Evolutionary conservation across 2,797 vertebrate species (phyloP), one percentile per base, ranked within the genome.

Genomic region (Dendrocincla fuliginosa): DNA sequence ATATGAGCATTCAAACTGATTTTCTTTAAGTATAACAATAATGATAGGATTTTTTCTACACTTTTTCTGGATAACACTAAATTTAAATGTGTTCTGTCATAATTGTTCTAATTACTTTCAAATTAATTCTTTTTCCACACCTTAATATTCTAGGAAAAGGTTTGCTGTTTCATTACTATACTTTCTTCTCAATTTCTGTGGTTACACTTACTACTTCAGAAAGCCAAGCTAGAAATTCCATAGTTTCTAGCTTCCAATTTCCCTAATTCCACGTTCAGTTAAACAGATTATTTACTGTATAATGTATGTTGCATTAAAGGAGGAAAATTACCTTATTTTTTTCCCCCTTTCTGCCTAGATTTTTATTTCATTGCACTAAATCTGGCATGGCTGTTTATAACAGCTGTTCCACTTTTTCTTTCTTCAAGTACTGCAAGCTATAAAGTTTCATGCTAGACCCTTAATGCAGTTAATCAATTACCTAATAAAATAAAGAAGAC

Each of bases 351-450:
- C 30, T 4, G 15, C 35, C 52, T 87, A 73, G 74, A 71, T 92
- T 97, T 96, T 96, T 94, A 93, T 96, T 93, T 93, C 57, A 55
- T 63, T 94, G 44, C 63, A 82, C 60, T 94, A 94, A 94, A 95
- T 94, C 87, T 95, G 74, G n/a, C 74, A 80, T 55, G 44, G 56
- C 22, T 95, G 76, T 96, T 95, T 95, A 77, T 76, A 96, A 82
- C 90, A 96, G 63, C 80, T 94, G 93, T 75, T 95, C 52, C 41
- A 55, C 32, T 86, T 95, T 84, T 87, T 16, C 39, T 81, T 82
- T 94, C 41, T 90, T 95, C 82, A 93, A 89, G 73, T 85, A 87
- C 47, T 90, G 25, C 59, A 92, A 94, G 57, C 74, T 84, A 94
- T 93, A 96, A 97, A 96, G 63, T 71, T 95, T 92, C 67, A 69